Base-by-base conservation (phyloP, 2,888 invertebrate genomes). In the Hypsopygia costalis region DNA sequence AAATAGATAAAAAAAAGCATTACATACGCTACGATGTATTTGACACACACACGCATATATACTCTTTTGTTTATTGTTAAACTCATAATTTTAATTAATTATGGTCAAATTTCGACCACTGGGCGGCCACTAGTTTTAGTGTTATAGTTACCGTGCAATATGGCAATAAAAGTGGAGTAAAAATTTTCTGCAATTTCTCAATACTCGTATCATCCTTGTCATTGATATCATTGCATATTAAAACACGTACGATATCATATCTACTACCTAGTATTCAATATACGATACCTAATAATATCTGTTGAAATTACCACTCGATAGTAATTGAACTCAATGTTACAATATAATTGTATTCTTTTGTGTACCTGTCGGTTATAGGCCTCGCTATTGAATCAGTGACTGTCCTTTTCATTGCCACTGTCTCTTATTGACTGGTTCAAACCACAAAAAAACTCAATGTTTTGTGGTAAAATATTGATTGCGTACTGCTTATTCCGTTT, bases 401-500 rank as follows among this genome's bases (percentile, higher is more conserved):
- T 11, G 10, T 22, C 34, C 7, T 22, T 25, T 34, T 35, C 16
- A 10, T 9, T 28, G 8, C 4, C 11, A 35, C 12, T 12, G 27
- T 28, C 28, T 12, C 35, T 35, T 35, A 28, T 27, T 28, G 6
- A 27, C 28, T 9, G 28, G 28, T n/a, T 28, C 35, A 27, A 35
- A 11, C 12, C 27, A 25, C 25, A 35, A 27, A 35, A 35, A n/a
- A 34, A 34, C 16, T 34, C 6, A 7, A 9, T 21, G 33, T 33
- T 34, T 34, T 31, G 21, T 34, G 22, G 21, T 34, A 11, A n/a
- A n/a, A n/a, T n/a, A 7, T 21, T 10, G 21, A 5, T 34, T 25
- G 21, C 22, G 11, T 21, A 34, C 34, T 21, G 11, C 10, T 7
- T 11, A 1, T 10, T 10, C 10, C 11, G 11, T 16, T 16, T 3